phyloP scores from a whole-genome alignment of 2,888 invertebrate species.

The Melanchra persicariae region DNA sequence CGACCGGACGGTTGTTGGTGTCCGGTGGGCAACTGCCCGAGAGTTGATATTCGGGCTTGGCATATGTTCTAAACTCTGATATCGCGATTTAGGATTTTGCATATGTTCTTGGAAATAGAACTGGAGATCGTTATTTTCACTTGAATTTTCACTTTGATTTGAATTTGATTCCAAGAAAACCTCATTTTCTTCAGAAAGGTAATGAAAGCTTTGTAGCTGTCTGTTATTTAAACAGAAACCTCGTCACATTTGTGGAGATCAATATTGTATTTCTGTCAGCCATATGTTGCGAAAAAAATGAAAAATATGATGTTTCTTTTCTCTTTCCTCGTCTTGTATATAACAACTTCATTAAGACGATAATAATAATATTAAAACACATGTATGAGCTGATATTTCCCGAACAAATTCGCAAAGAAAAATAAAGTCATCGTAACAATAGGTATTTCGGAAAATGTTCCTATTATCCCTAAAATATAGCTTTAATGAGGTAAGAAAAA shows the following conservation, averaged over 20 bases:
- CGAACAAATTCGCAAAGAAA: not conserved
- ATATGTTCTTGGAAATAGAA: too few species aligned
- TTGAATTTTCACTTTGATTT: not conserved
- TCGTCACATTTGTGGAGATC: too few species aligned
- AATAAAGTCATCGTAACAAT: not conserved
- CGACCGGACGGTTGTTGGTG: too few species aligned
- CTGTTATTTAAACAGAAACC: too few species aligned
- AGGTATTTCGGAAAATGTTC: slow-evolving; percentile 18
- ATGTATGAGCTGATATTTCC: not conserved
- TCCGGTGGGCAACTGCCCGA: too few species aligned
- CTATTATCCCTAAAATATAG: slow-evolving; percentile 25
- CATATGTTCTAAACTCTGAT: too few species aligned
- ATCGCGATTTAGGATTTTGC: too few species aligned
- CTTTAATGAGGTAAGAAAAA: slow-evolving; percentile 16
- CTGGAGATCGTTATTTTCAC: not conserved
- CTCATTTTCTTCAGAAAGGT: not conserved
- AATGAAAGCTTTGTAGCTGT: not conserved
- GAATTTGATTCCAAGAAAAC: not conserved
- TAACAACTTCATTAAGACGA: not conserved
- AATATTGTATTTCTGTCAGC: too few species aligned
- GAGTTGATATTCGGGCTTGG: too few species aligned
- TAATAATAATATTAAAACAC: not conserved
- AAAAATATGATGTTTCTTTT: not conserved
- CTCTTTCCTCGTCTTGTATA: not conserved
- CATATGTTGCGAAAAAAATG: not conserved